Evolutionary conservation across 1,140 invertebrate species (phyloP).

Genomic region (Araneus ventricosus): DNA sequence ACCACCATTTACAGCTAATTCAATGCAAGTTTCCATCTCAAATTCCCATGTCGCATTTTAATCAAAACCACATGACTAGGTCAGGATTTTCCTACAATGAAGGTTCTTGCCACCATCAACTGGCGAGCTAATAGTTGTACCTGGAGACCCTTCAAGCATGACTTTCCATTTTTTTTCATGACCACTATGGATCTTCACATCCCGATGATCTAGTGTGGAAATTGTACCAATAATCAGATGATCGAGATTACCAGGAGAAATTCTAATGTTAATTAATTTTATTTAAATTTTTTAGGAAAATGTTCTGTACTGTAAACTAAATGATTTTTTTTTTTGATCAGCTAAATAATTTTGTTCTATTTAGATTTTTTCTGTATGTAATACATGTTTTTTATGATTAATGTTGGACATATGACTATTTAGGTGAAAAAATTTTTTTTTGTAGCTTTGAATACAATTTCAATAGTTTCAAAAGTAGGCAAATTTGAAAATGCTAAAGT

Average conservation of each 20-base stretch:
- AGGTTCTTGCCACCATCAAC: conserved; percentile 52
- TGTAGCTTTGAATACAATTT: too few species aligned
- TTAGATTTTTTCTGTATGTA: too few species aligned
- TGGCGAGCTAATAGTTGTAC: conserved; percentile 51
- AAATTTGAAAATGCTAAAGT: too few species aligned
- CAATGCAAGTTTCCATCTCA: background rate
- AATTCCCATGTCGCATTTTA: background rate
- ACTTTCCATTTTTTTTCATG: conserved; percentile 58
- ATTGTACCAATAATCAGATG: background rate
- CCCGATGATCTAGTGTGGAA: background rate
- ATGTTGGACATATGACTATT: too few species aligned
- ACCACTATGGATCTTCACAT: background rate
- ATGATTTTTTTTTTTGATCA: too few species aligned
- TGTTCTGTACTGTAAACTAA: too few species aligned
- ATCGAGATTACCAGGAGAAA: background rate
- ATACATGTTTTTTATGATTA: too few species aligned
- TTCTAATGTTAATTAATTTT: background rate
- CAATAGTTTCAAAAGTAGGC: too few species aligned
- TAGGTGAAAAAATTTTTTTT: too few species aligned
- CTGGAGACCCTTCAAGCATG: conserved; percentile 19
- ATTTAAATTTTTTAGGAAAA: background rate
- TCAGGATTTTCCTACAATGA: conserved; percentile 40
- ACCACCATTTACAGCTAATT: background rate
- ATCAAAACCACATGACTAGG: background rate
- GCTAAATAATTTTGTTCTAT: too few species aligned